Percentiles rank a stretch among this genome's conserved stretches.
Evolutionary conservation across 2,113 vertebrate genomes (phyloP).

Genomic region (Dasyurus viverrinus): DNA sequence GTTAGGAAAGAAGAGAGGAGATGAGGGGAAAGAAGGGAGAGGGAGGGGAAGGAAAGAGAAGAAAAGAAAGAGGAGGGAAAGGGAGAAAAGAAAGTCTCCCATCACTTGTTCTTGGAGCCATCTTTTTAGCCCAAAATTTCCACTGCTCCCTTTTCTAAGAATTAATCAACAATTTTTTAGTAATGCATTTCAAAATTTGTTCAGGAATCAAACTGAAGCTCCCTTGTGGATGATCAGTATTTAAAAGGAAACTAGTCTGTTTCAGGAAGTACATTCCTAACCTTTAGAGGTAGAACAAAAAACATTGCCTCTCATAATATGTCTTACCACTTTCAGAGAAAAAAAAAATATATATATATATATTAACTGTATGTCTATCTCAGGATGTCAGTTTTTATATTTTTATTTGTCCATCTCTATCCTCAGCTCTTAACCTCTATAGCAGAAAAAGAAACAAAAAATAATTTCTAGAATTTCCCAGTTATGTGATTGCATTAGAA

Average conservation of each 20-base stretch:
- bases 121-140: neutral
- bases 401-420: neutral
- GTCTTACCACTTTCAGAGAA: neutral
- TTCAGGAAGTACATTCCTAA: neutral
- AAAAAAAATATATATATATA: too few relatives aligned
- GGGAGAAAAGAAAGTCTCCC: neutral
- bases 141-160: neutral
- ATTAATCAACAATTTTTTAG: neutral
- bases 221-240: neutral
- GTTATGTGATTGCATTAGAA: neutral
- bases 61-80: neutral
- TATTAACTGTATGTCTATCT: neutral
- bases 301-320: neutral
- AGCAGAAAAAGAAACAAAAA: neutral
- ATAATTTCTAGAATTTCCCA: neutral
- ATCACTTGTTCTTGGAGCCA: neutral
- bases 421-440: neutral
- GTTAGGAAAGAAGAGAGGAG: too few relatives aligned
- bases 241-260: neutral
- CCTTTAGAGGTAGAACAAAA: neutral
- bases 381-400: neutral
- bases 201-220: neutral
- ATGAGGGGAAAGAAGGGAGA: too few relatives aligned
- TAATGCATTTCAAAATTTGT: neutral
- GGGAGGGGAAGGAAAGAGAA: too few relatives aligned